Evolutionary conservation across 2,888 invertebrate genomes (phyloP), one percentile per base, ranked within the genome.

Genomic region (Sisyra nigra): DNA sequence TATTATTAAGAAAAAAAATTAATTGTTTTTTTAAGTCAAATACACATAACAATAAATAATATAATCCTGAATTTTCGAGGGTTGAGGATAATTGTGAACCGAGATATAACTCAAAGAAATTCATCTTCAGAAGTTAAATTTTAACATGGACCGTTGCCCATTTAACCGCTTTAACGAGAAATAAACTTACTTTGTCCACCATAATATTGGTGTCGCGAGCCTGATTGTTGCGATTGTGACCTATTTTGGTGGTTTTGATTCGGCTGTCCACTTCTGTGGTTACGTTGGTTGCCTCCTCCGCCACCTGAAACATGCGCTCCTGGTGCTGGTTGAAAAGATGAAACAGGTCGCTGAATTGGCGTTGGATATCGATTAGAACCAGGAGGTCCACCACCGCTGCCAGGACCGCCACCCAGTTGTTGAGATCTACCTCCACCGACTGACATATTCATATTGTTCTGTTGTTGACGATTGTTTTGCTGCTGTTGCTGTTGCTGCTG

Each of bases 331-430:
- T 68, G 66, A 36, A 67, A 67, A 36, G 67, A 67, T 40, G 60
- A 60, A 9, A 66, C 65, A 3, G 70, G 69, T 52, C 70, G 59
- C 46, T 71, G 70, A 49, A 71, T 71, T 10, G 70, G 70, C 7
- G 68, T 59, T 6, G 69, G 70, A 48, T 68, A 63, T 46, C 62
- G 53, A 46, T 58, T 59, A 41, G 54, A 50, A 7, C 41, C 41
- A 8, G 34, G 14, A 5, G 41, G 19, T 13, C 17, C 14, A 17
- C 34, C 34, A 13, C 34, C 19, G 11, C 31, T 31, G 3, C 38
- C 17, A 10, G 18, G 11, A 9, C 38, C 56, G 14, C 55, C 57
- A 10, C 59, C 57, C 3, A 58, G 59, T 33, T 41, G 44, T 14
- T 58, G 60, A 56, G 60, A 60, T 41, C 59, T 57, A 17, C 24